phyloP scores from a whole-genome alignment of 2,113 vertebrate species.

The Nothocercus julius region DNA sequence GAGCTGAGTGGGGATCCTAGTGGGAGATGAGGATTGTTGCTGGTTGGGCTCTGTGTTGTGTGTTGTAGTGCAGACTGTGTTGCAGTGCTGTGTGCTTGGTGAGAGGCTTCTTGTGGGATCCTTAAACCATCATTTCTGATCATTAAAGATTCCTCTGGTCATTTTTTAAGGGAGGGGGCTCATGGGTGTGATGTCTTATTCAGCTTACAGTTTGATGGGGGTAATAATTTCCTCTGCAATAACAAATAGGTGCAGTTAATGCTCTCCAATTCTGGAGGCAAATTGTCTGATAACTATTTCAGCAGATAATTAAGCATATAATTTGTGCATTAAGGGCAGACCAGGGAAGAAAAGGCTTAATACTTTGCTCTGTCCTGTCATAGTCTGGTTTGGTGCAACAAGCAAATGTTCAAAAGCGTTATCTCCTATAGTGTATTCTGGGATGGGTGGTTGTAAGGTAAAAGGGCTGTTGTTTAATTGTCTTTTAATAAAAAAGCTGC shows the following conservation, averaged over 20 bases:
- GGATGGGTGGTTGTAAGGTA: neutral
- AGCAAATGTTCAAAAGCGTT: neutral
- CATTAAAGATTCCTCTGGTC: neutral
- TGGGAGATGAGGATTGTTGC: rapidly evolving
- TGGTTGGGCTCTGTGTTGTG: neutral
- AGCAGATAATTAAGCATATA: neutral
- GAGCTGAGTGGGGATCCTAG: rapidly evolving
- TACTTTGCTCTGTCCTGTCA: rapidly evolving
- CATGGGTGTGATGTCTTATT: neutral
- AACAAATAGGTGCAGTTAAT: neutral
- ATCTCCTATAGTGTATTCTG: rapidly evolving
- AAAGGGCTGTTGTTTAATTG: neutral
- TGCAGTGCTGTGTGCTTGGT: neutral
- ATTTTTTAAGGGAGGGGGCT: neutral
- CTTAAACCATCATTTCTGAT: neutral
- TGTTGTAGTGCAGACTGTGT: neutral
- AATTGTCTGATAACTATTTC: neutral
- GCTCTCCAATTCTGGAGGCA: neutral
- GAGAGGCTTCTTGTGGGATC: neutral
- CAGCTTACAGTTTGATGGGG: neutral
- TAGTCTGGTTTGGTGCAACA: neutral
- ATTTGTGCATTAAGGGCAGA: neutral
- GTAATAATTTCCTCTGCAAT: neutral
- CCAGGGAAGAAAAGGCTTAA: neutral
- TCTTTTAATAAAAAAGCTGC: neutral